Base-by-base conservation (phyloP, 2,888 invertebrate genomes). In the Acanthosepion lycidas region DNA sequence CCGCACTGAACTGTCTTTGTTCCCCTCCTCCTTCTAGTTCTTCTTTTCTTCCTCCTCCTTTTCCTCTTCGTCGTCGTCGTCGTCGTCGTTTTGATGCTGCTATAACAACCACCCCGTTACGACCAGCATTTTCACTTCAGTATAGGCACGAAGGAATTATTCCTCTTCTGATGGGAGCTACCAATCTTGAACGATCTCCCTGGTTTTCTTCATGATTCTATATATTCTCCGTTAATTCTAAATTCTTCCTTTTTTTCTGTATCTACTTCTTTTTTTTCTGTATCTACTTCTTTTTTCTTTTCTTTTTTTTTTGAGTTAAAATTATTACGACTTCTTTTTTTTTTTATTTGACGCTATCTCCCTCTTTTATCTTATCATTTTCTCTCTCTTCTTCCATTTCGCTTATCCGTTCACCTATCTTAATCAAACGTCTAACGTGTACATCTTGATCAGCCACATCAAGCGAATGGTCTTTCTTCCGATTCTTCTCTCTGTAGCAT, bases 71-170 rank as follows among this genome's bases (percentile, higher is more conserved):
- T 6, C 59, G 23, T 59, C 20, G 23, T 59, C 59, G 23, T 59
- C 59, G 59, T 59, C 59, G 59, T 59, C 9, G n/a, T 78, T 6
- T 15, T 78, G n/a, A 15, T 78, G 33, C 78, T 78, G 15, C 18
- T 33, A 78, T 33, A 78, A 78, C 78, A 78, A 78, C 78, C 78
- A 78, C 78, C 78, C 78, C 78, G 78, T 78, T 78, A 78, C 78
- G 78, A 78, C 78, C 33, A 78, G 78, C 33, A 78, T 78, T 78
- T 78, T n/a, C 78, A 78, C 78, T 78, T 78, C 78, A 78, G 9
- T 78, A 78, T 33, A 78, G 78, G n/a, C 78, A n/a, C 18, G 78
- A n/a, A 78, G 78, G 78, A 78, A 78, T 1, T 78, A 33, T 78
- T 78, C n/a, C 78, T 78, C 78, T 78, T 78, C 78, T n/a, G n/a